Base-by-base conservation (phyloP, 2,888 invertebrate genomes). In the Lepidocyrtinus sp. region DNA sequence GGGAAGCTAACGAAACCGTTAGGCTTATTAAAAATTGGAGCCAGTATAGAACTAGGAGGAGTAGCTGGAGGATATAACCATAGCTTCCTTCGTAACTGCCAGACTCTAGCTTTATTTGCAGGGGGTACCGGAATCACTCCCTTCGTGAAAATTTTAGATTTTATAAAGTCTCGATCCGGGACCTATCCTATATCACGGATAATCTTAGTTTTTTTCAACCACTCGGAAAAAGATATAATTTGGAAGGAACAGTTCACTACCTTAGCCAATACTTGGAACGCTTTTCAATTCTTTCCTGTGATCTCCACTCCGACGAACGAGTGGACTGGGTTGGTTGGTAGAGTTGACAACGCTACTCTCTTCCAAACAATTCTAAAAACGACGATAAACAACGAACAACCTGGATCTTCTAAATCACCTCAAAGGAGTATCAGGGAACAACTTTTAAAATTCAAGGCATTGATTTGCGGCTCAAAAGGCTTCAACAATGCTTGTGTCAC, bases 91-190 rank as follows among this genome's bases (percentile, higher is more conserved):
- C 36, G 26, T 19, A 19, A 19, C 9, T 73, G 73, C 59, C 36
- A 69, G 21, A 77, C 76, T 7, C 26, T 77, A 25, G 76, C 65
- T 36, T 61, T 83, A 22, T 27, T 85, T 12, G 84, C 79, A n/a
- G 85, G 80, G 15, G 85, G 85, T 9, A 71, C 83, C 15, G 85
- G 85, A 45, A 76, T 85, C 17, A 85, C 85, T 55, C 85, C 85
- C 2, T 81, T 78, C 45, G 50, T 84, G 2, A 24, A 81, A 59
- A 81, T 85, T 15, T 22, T 81, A 22, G 71, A 85, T 22, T 85
- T 79, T 75, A 21, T 83, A 9, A 22, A 50, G 45, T 67, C 80
- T n/a, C 73, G 80, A 22, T 74, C 70, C 19, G 17, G 46, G 12
- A 71, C 72, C 5, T 79, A 77, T 61, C 82, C 74, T 12, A 46